Evolutionary conservation across 1,140 invertebrate species (phyloP).

Genomic region (Drosophila triauraria): DNA sequence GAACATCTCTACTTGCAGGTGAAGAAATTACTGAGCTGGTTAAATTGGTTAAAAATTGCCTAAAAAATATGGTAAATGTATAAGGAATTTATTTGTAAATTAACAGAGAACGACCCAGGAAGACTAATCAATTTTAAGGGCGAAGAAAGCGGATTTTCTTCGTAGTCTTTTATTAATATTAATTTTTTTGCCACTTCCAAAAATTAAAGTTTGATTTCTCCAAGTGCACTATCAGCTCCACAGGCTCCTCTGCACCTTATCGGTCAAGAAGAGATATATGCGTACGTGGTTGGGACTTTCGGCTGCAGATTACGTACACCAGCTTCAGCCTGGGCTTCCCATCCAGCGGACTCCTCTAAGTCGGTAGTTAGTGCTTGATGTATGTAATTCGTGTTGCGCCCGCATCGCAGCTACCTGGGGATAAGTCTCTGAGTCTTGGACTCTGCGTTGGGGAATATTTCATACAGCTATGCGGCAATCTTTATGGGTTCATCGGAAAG

Average conservation of each 20-base stretch:
- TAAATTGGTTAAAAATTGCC: too few species aligned
- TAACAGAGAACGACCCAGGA: too few species aligned
- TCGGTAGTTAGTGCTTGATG: slow-evolving; percentile 83
- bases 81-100: too few species aligned
- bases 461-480: slow-evolving; percentile 77
- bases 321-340: slow-evolving; percentile 12
- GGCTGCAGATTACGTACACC: slow-evolving; percentile 75
- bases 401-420: slow-evolving; percentile 74
- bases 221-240: slow-evolving; percentile 5
- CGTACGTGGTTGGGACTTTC: slow-evolving; percentile 68
- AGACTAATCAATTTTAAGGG: too few species aligned
- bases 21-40: not conserved
- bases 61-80: too few species aligned
- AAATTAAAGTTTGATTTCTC: not conserved
- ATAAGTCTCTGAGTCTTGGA: slow-evolving; percentile 32
- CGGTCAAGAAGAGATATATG: slow-evolving; percentile 69
- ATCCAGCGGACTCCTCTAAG: slow-evolving; percentile 51
- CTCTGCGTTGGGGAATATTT: slow-evolving; percentile 58
- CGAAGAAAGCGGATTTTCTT: too few species aligned
- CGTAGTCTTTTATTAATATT: not conserved
- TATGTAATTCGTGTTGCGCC: slow-evolving; percentile 83
- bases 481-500: slow-evolving; percentile 80
- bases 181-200: not conserved
- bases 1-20: slow-evolving; percentile 49
- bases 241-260: slow-evolving; percentile 36